Percentiles rank a stretch among this genome's conserved stretches.
phyloP scores from a whole-genome alignment of 2,888 invertebrate genomes.

The Cephus spinipes region DNA sequence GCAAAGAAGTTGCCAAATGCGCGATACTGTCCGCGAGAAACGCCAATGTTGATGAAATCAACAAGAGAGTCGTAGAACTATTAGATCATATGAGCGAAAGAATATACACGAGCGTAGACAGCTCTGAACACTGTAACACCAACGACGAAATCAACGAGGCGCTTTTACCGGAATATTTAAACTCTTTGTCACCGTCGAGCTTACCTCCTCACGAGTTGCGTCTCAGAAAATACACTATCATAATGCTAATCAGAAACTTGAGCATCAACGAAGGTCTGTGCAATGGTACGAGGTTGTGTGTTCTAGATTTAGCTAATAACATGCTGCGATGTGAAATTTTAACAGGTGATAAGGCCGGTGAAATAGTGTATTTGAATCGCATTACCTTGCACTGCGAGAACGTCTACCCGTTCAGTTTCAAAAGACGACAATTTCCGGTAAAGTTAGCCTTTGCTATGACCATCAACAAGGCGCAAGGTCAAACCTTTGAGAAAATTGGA shows the following conservation, averaged over 20 bases:
- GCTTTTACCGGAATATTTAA: no score
- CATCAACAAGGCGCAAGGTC: slow-evolving; percentile 33
- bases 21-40: no score
- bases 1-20: no score
- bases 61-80: no score
- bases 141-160: no score
- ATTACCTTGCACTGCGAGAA: slow-evolving; percentile 30
- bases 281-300: slow-evolving; percentile 34
- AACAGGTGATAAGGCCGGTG: slow-evolving; percentile 28
- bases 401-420: slow-evolving; percentile 25
- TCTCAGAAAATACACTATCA: slow-evolving; percentile 26
- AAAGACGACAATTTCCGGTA: slow-evolving; percentile 30
- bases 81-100: no score
- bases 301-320: slow-evolving; percentile 28
- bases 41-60: no score
- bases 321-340: no score
- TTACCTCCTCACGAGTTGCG: slow-evolving; percentile 30
- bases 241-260: slow-evolving; percentile 35
- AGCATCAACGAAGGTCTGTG: slow-evolving; percentile 32
- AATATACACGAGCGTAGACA: no score
- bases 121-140: no score
- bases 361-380: slow-evolving; percentile 25
- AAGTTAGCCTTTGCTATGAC: slow-evolving; percentile 37
- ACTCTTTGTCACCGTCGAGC: slow-evolving; percentile 24
- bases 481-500: slow-evolving; percentile 28